Evolutionary conservation across 2,888 invertebrate genomes (phyloP).

Genomic region (Phyto melanocephala): DNA sequence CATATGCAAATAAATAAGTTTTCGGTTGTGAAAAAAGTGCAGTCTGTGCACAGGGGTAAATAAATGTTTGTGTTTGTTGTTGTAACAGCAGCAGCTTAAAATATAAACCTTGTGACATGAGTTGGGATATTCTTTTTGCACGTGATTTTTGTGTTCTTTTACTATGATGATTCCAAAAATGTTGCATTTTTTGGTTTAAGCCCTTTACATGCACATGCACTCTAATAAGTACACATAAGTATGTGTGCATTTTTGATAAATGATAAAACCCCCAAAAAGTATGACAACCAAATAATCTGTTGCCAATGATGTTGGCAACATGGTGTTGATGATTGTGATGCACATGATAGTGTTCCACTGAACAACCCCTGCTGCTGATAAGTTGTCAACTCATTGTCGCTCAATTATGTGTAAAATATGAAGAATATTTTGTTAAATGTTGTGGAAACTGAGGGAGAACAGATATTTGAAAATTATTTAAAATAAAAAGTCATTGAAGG

Average conservation of each 20-base stretch:
- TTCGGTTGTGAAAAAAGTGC: no score
- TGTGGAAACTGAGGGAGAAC: not conserved
- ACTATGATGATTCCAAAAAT: not conserved
- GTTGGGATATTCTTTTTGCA: conserved; percentile 40
- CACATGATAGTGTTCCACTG: not conserved
- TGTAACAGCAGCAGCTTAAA: conserved; percentile 27
- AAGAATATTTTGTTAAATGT: conserved; percentile 21
- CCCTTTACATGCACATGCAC: no score
- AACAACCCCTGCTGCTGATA: conserved; percentile 59
- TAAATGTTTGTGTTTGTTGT: not conserved
- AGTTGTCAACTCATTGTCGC: conserved; percentile 72
- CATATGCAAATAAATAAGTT: no score
- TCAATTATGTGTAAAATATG: conserved; percentile 72
- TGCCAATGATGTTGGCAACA: not conserved
- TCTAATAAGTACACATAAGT: not conserved
- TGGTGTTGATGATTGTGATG: conserved; percentile 7
- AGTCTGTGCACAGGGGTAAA: not conserved
- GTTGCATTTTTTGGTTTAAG: not conserved
- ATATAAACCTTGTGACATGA: conserved; percentile 30
- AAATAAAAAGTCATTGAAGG: not conserved
- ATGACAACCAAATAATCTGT: conserved; percentile 10
- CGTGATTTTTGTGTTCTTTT: conserved; percentile 21
- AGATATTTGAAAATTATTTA: not conserved
- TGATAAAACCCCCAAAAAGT: not conserved
- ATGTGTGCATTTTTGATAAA: not conserved